Percentiles rank a stretch among this genome's conserved stretches.
Conservation (phyloP, 2,797 vertebrate genomes). For the Pelobates cultripes region DNA sequence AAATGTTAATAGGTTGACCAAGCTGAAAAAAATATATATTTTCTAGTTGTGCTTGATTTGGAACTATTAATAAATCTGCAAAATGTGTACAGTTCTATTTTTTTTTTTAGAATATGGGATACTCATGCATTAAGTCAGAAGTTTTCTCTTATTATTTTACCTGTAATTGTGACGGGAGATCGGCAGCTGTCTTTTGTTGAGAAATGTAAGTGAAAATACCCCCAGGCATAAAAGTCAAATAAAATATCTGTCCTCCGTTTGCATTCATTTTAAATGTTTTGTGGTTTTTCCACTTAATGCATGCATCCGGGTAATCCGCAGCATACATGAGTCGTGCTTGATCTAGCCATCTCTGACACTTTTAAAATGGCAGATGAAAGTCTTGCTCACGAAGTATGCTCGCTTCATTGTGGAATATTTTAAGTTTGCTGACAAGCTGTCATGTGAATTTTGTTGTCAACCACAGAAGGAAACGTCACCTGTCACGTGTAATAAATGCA, state of each 20-base stretch:
- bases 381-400: slow-evolving; percentile 71
- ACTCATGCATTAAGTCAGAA: too few species aligned
- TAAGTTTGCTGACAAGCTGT: slow-evolving; percentile 84
- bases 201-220: slow-evolving; percentile 57
- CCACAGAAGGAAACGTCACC: slow-evolving; percentile 73
- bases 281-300: slow-evolving; percentile 61
- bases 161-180: slow-evolving; percentile 5
- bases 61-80: too few species aligned
- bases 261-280: slow-evolving; percentile 60
- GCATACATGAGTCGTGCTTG: slow-evolving; percentile 65
- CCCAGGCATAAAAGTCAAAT: slow-evolving; percentile 20
- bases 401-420: slow-evolving; percentile 76
- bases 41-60: too few species aligned
- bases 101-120: too few species aligned
- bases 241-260: slow-evolving; percentile 61
- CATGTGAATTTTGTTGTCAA: slow-evolving; percentile 77
- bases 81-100: too few species aligned
- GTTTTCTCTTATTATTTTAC: not conserved
- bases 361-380: slow-evolving; percentile 78
- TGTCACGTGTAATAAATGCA: slow-evolving; percentile 76
- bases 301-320: slow-evolving; percentile 66
- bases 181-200: accelerated
- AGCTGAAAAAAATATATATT: too few species aligned
- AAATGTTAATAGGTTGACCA: too few species aligned
- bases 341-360: slow-evolving; percentile 65